Conservation (phyloP, 2,888 invertebrate genomes). For the Podabrus alpinus region DNA sequence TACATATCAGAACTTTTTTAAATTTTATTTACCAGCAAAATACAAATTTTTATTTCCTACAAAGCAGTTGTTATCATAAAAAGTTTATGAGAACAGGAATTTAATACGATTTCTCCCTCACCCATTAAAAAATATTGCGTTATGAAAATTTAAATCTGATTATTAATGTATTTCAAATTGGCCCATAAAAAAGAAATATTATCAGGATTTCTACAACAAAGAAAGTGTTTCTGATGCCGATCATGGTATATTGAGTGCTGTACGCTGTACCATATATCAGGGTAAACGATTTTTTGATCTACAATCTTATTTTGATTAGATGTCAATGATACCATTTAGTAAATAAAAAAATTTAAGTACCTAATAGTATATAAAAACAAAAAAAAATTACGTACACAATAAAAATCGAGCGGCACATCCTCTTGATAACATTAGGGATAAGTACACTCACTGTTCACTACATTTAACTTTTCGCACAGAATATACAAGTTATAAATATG, state of each 20-base stretch:
- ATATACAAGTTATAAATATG: conserved; percentile 36
- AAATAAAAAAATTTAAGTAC: conserved; percentile 12
- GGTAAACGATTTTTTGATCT: not conserved
- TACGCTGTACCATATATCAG: too few species aligned
- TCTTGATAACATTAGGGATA: conserved; percentile 43
- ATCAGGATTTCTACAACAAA: not conserved
- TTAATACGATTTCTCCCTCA: not conserved
- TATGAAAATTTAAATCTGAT: not conserved
- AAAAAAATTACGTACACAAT: conserved; percentile 39
- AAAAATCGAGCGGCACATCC: conserved; percentile 39
- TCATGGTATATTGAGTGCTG: not conserved
- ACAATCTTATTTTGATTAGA: not conserved
- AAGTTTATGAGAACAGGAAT: not conserved
- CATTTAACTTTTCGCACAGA: conserved; percentile 38
- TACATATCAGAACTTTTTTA: not conserved
- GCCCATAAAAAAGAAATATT: not conserved
- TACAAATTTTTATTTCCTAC: not conserved
- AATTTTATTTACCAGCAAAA: not conserved
- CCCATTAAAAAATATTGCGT: not conserved
- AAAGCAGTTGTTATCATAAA: not conserved
- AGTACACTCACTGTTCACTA: conserved; percentile 37
- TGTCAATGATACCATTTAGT: not conserved
- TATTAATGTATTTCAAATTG: not conserved
- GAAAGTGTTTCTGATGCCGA: not conserved
- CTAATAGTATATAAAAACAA: conserved; percentile 1